A percentile compares a stretch with the other conserved stretches of the same genome.
phyloP scores from a whole-genome alignment of 2,113 vertebrate genomes.

The Brachionichthys hirsutus region DNA sequence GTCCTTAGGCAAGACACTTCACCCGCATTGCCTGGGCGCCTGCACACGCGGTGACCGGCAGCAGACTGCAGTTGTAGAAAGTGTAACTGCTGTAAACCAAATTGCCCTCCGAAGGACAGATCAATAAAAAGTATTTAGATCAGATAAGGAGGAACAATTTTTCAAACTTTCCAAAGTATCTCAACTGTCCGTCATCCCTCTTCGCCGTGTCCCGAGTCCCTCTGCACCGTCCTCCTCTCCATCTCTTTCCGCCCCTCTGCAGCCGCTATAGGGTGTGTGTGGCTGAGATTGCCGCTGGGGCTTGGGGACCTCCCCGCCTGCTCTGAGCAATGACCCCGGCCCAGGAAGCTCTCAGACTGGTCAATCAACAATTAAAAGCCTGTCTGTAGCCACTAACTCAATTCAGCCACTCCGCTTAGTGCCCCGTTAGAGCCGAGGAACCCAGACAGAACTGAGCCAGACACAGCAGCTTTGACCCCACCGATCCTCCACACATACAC shows the following conservation, averaged over 20 bases:
- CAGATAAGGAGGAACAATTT: slow-evolving; percentile 8
- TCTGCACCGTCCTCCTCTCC: slow-evolving; percentile 15
- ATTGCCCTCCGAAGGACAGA: neutral
- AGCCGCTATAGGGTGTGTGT: slow-evolving; percentile 12
- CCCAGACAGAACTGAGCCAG: slow-evolving; percentile 70
- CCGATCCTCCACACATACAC: slow-evolving; percentile 12
- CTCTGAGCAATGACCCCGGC: slow-evolving; percentile 69
- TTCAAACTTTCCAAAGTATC: slow-evolving; percentile 28
- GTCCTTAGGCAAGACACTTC: no score
- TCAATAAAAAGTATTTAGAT: no score
- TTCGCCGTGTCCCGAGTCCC: slow-evolving; percentile 19
- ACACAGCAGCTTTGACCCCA: slow-evolving; percentile 55
- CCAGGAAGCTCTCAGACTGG: slow-evolving; percentile 76
- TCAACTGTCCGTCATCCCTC: slow-evolving; percentile 5
- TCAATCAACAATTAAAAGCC: slow-evolving; percentile 82
- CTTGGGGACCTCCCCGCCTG: slow-evolving; percentile 72
- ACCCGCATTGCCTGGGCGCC: no score
- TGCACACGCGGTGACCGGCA: no score
- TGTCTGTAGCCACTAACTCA: slow-evolving; percentile 77
- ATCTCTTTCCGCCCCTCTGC: slow-evolving; percentile 5
- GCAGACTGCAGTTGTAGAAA: no score
- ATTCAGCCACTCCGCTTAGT: slow-evolving; percentile 73
- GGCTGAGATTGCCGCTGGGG: slow-evolving; percentile 75
- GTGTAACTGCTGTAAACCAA: no score
- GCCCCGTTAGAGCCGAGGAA: slow-evolving; percentile 51